Evolutionary conservation across 2,113 vertebrate species (phyloP).

Genomic region (Nasalis larvatus): DNA sequence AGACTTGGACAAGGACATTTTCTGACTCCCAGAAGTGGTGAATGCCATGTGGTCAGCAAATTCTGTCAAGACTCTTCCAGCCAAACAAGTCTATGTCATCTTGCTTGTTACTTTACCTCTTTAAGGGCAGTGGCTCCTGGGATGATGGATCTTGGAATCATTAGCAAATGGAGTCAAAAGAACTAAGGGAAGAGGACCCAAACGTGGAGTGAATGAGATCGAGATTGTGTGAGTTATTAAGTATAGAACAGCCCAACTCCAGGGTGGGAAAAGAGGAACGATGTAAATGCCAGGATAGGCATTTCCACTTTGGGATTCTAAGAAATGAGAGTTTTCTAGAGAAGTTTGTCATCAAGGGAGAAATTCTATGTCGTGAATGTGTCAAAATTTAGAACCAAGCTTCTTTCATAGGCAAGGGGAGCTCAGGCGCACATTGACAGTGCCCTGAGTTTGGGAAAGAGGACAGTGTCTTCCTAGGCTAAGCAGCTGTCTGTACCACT

Average conservation of each 20-base stretch:
- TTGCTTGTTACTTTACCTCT: neutral
- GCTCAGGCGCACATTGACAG: fast-evolving
- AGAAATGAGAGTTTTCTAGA: neutral
- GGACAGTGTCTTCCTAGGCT: neutral
- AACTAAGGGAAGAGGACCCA: neutral
- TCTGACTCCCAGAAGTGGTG: neutral
- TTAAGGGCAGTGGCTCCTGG: neutral
- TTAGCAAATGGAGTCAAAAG: neutral
- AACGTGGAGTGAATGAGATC: neutral
- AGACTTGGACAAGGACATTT: neutral
- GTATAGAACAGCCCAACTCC: neutral
- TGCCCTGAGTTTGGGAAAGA: neutral
- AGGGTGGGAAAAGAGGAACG: neutral
- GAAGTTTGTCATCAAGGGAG: neutral
- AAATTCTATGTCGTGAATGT: neutral
- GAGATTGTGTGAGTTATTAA: too few species aligned
- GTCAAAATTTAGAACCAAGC: neutral
- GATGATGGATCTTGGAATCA: neutral
- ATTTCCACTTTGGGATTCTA: neutral
- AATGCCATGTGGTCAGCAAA: neutral
- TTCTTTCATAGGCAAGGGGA: neutral
- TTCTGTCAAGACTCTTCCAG: neutral
- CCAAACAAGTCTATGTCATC: neutral
- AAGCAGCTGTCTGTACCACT: neutral
- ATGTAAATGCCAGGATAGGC: neutral